Conservation (phyloP, 2,888 invertebrate species). For the Lasioglossum lativentre region DNA sequence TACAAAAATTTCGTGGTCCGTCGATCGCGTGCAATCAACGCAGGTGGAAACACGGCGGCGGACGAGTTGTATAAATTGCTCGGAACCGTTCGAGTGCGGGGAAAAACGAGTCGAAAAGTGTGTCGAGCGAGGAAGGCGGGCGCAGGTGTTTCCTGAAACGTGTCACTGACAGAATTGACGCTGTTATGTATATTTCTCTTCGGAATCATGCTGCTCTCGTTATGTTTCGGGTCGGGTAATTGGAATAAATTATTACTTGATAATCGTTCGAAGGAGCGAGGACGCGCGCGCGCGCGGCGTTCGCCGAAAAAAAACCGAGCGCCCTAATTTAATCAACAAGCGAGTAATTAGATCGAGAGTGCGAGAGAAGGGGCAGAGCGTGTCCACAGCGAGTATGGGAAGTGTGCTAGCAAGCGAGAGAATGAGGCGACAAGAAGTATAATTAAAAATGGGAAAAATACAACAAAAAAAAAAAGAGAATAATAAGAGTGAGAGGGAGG, state of each 20-base stretch:
- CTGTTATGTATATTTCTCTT: not conserved
- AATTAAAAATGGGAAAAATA: conserved; percentile 34
- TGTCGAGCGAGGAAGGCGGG: not conserved
- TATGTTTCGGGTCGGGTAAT: not conserved
- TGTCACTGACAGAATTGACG: not conserved
- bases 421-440: not conserved
- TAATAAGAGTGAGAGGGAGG: not conserved
- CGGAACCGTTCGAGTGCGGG: not conserved
- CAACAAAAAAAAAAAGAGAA: conserved; percentile 23
- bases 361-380: not conserved
- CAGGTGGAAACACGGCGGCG: not conserved
- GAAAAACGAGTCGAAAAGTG: not conserved
- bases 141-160: not conserved
- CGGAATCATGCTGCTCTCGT: not conserved
- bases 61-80: not conserved
- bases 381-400: not conserved
- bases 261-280: conserved; percentile 13
- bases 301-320: conserved; percentile 27
- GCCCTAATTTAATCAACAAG: conserved; percentile 26
- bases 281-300: conserved; percentile 5
- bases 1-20: not conserved
- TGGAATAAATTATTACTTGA: not conserved
- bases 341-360: conserved; percentile 17
- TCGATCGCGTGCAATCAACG: conserved; percentile 9
- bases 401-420: not conserved